These are phyloP conservation scores for Dasyornis broadbenti DNA, from an alignment of 2,113 vertebrate genomes.

Conservation along the genomic window DNA sequence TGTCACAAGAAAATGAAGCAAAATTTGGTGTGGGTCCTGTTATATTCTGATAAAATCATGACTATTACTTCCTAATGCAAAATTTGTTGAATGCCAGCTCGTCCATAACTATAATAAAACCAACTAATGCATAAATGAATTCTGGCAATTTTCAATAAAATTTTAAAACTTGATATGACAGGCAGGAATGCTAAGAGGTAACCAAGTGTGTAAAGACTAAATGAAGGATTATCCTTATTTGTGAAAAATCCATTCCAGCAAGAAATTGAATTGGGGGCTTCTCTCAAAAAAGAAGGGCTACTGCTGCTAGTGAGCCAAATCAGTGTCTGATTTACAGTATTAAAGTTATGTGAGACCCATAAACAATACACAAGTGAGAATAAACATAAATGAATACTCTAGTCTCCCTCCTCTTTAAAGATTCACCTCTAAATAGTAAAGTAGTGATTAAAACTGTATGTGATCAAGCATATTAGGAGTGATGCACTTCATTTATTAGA, in stretches of 20 bases:
- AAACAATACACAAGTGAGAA: background rate
- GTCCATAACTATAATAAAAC: constrained; percentile 26
- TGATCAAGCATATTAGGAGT: background rate
- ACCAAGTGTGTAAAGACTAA: constrained; percentile 56
- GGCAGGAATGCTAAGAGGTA: constrained; percentile 28
- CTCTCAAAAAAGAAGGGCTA: background rate
- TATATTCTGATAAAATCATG: constrained; percentile 42
- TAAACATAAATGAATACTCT: background rate
- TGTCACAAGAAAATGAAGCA: background rate
- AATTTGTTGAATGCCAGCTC: constrained; percentile 31
- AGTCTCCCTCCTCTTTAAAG: background rate
- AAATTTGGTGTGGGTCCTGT: background rate
- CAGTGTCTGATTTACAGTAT: background rate
- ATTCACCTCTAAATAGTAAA: background rate
- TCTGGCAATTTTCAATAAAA: constrained; percentile 55
- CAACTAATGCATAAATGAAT: constrained; percentile 46
- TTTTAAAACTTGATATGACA: constrained; percentile 37
- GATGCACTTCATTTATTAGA: background rate
- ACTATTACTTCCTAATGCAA: constrained; percentile 21
- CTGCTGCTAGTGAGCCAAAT: constrained; percentile 9
- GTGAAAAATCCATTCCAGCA: constrained; percentile 37
- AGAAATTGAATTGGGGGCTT: constrained; percentile 47
- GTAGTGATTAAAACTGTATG: background rate
- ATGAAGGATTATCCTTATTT: constrained; percentile 62
- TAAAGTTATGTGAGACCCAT: background rate